Conservation (phyloP, 2,888 invertebrate genomes). For the Dasysyrphus albostriatus region DNA sequence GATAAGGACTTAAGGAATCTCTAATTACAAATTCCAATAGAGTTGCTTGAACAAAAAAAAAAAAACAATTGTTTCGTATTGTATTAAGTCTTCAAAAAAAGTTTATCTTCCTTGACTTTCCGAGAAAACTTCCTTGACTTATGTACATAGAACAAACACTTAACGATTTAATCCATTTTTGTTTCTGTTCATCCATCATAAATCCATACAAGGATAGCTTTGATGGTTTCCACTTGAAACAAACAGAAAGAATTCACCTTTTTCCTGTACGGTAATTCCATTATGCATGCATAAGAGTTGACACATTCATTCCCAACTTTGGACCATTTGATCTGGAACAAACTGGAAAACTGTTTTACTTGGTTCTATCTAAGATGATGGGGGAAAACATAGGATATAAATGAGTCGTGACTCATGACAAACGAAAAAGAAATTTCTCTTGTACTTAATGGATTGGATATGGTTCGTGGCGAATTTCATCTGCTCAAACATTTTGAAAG, state of each 20-base stretch:
- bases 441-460: neutral
- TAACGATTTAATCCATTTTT: slow-evolving; percentile 25
- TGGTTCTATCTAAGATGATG: neutral
- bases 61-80: neutral
- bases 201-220: neutral
- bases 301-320: neutral
- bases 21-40: neutral
- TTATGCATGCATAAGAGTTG: neutral
- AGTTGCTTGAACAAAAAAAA: neutral
- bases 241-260: neutral
- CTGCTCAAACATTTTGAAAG: neutral
- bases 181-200: neutral
- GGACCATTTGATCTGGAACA: slow-evolving; percentile 1
- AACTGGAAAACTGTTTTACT: neutral
- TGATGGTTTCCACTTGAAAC: neutral
- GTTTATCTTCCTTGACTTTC: neutral
- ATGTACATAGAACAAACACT: neutral
- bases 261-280: neutral
- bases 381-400: neutral
- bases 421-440: slow-evolving; percentile 3
- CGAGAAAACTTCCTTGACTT: neutral
- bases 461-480: neutral
- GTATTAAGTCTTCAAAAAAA: neutral
- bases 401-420: slow-evolving; percentile 9
- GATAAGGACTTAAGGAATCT: too few relatives aligned